phyloP scores from a whole-genome alignment of 2,888 invertebrate species.

The Phalangium opilio region DNA sequence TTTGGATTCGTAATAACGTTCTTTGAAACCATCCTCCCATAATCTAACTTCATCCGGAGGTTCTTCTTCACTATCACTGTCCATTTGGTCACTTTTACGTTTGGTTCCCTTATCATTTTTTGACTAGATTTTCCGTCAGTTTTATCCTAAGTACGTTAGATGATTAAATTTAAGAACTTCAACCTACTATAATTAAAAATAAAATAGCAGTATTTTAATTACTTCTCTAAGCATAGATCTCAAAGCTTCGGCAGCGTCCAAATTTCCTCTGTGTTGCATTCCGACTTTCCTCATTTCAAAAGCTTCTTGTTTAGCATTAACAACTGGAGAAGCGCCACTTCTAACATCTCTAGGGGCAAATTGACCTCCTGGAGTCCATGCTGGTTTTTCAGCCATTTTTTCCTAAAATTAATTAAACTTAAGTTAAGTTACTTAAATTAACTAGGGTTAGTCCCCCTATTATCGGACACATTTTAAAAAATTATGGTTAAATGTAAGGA shows the following conservation, averaged over 20 bases:
- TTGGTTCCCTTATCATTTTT: constrained; percentile 5
- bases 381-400: constrained; percentile 33
- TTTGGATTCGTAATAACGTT: constrained; percentile 90
- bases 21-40: constrained; percentile 96
- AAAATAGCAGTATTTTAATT: too few species aligned
- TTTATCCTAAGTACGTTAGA: too few species aligned
- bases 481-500: too few species aligned
- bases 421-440: too few species aligned
- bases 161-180: too few species aligned
- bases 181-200: too few species aligned
- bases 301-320: constrained; percentile 60
- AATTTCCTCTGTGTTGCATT: constrained; percentile 24
- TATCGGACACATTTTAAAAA: too few species aligned
- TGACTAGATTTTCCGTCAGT: too few species aligned
- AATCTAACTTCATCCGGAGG: constrained; percentile 74
- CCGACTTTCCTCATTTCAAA: constrained; percentile 46
- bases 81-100: constrained; percentile 26
- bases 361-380: constrained; percentile 55
- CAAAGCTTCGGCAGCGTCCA: constrained; percentile 30
- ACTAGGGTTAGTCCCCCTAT: too few species aligned
- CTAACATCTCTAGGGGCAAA: constrained; percentile 61
- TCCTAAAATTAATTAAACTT: too few species aligned
- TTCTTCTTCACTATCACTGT: constrained; percentile 50
- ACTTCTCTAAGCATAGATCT: constrained; percentile 28
- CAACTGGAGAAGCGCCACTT: constrained; percentile 35